These are phyloP conservation scores for Drosophila insularis DNA, from an alignment of 1,140 invertebrate genomes.

Conservation along the genomic window DNA sequence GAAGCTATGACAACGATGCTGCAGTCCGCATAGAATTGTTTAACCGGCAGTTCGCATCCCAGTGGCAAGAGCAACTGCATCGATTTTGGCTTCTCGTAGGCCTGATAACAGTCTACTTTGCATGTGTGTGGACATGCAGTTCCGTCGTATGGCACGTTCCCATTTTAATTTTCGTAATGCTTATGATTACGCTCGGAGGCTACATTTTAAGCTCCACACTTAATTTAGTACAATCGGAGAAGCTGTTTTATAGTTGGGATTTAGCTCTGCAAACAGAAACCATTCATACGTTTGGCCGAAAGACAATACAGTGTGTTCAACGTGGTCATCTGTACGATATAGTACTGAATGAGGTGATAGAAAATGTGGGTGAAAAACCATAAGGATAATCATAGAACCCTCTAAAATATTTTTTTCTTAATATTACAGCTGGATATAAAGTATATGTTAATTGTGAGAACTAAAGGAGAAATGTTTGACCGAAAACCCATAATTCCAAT, in stretches of 20 bases:
- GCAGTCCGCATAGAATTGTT: slow-evolving; percentile 62
- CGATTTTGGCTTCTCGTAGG: slow-evolving; percentile 33
- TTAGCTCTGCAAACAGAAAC: slow-evolving; percentile 84
- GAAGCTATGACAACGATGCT: slow-evolving; percentile 47
- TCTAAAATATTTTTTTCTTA: slow-evolving; percentile 6
- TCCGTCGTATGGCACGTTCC: slow-evolving; percentile 30
- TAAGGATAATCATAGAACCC: neutral
- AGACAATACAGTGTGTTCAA: slow-evolving; percentile 82
- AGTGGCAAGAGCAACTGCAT: slow-evolving; percentile 45
- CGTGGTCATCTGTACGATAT: slow-evolving; percentile 84
- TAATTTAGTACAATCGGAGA: slow-evolving; percentile 79
- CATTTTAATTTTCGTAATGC: slow-evolving; percentile 41
- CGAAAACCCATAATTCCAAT: slow-evolving; percentile 53
- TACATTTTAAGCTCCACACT: slow-evolving; percentile 34
- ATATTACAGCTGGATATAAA: slow-evolving; percentile 81
- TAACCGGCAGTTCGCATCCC: slow-evolving; percentile 44
- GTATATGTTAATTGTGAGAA: slow-evolving; percentile 81
- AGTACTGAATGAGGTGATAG: slow-evolving; percentile 86
- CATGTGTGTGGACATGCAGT: neutral
- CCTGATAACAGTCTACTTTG: slow-evolving; percentile 38
- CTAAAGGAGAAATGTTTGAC: slow-evolving; percentile 61
- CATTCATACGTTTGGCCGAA: slow-evolving; percentile 78
- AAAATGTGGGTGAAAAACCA: slow-evolving; percentile 79
- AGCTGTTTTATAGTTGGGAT: slow-evolving; percentile 83
- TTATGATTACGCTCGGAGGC: slow-evolving; percentile 4